Evolutionary conservation across 1,140 invertebrate species (phyloP), one percentile per base, ranked within the genome.

Genomic region (Maniola jurtina): DNA sequence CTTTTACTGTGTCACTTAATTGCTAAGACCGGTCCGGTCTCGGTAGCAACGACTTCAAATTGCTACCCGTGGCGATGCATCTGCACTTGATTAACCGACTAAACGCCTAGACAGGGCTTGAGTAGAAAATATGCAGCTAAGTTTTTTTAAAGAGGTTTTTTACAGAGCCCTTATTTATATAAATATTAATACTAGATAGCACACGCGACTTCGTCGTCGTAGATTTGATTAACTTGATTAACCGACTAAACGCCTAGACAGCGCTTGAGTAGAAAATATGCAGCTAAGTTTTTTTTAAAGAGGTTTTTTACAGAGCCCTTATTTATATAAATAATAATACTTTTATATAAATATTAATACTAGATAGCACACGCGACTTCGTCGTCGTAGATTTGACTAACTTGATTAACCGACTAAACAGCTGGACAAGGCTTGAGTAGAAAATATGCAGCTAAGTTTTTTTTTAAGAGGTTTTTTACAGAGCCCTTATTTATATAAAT

Each of bases 1-100:
- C 80, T 81, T 81, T 84, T 85, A 86, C 81, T 80, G 79, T 86
- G 83, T 84, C 84, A 81, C 76, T 83, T 87, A 87, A 89, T 87
- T 84, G 81, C 77, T 16, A 64, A 64, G 75, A 82, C 80, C 81
- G 81, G 81, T 84, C 75, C 33, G 61, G 14, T 59, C 72, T 77
- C 72, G 74, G 81, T 83, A 83, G 81, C 83, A 85, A 88, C 79
- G 79, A 86, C 83, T 75, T 79, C 76, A 84, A 84, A 86, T 87
- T 85, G 73, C 86, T 79, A 80, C 71, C 71, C 75, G 74, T 79
- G 66, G 63, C 70, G 76, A 79, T 72, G 81, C 76, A 77, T 73
- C 70, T 68, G 75, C 76, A 68, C 75, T 70, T 78, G 79, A 79
- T 79, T 79, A 70, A 66, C 34, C 34, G 55, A 57, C 72, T 69